Base-by-base conservation (phyloP, 2,888 invertebrate genomes). In the Acanthosepion pharaonis region DNA sequence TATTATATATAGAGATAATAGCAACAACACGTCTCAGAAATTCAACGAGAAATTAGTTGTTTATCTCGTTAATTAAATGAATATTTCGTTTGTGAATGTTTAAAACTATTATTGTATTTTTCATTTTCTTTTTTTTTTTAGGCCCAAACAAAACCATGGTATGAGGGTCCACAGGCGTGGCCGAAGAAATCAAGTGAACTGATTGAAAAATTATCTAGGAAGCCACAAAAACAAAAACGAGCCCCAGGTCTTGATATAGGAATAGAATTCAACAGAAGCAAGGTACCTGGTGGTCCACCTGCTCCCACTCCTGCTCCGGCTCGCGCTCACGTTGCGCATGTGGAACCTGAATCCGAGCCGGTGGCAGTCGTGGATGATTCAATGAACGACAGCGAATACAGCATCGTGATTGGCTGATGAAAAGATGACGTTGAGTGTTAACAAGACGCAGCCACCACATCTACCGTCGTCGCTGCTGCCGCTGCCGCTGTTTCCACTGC, bases 111-210 rank as follows among this genome's bases (percentile, higher is more conserved):
- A 55, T 78, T 78, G n/a, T n/a, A 64, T 8, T 64, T 64, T 64
- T 1, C 2, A 20, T 94, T 51, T 59, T 55, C 94, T 48, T 94
- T 93, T 49, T 94, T 93, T 49, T 95, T 95, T 11, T 95, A 96
- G 97, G 96, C 96, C 33, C 97, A 97, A 95, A 95, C 96, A 15
- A 96, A 95, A 64, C 96, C 96, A 18, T 96, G 95, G 53, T 97
- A 96, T 95, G 95, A 95, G 15, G 96, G 96, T 78, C 99, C 99
- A 28, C 98, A 98, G 95, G 99, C 99, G 97, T 99, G 53, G 53
- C 94, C 94, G 20, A 55, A 42, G 8, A 94, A 28, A 94, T 59
- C 94, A 25, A 48, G 18, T 20, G 94, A 94, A 59, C 42, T 64
- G 33, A 94, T 55, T 28, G 64, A 94, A 48, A 94, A 94, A 94